Evolutionary conservation across 2,888 invertebrate species (phyloP), one percentile per base, ranked within the genome.

Genomic region (Caenorhabditis zanzibari): DNA sequence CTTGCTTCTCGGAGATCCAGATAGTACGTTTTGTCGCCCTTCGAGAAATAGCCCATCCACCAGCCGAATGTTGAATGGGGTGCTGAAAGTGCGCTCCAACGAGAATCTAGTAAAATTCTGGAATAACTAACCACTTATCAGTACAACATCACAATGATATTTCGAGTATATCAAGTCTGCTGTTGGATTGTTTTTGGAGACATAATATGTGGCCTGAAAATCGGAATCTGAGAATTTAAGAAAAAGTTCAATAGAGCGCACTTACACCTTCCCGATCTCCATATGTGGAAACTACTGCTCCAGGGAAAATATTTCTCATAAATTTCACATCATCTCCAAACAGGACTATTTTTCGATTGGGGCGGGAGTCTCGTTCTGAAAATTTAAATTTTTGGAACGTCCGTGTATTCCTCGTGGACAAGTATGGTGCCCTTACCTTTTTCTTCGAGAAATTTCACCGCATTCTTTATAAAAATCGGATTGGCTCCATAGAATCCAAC

Each of bases 21-120:
- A 24, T 68, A 12, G 26, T 54, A 68, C 9, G 35, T 49, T 24
- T 54, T 68, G 14, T 68, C 16, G 7, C 68, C 68, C 16, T 54
- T 54, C 5, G 68, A 68, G 9, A 68, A 54, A 41, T 68, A 68
- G 2, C 68, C 68, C 38, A 68, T 68, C 68, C 68, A 68, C 68
- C 68, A 68, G 5, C 68, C 68, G 6, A 68, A 68, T 38, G 68
- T 68, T 24, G 68, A 68, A 3, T 54, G 35, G 16, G 68, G 54
- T 22, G 68, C 68, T 66, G 26, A 64, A 47, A 32, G 32, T 32
- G 32, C 5, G 5, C 38, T 12, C n/a, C n/a, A n/a, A n/a, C n/a
- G 10, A 38, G 38, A 38, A 10, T 38, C 38, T 12, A 1, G 10
- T 14, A 47, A 49, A 7, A 49, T 19, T 19, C 1, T 49, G 19